phyloP scores from a whole-genome alignment of 2,113 vertebrate genomes.

The Nerophis ophidion region DNA sequence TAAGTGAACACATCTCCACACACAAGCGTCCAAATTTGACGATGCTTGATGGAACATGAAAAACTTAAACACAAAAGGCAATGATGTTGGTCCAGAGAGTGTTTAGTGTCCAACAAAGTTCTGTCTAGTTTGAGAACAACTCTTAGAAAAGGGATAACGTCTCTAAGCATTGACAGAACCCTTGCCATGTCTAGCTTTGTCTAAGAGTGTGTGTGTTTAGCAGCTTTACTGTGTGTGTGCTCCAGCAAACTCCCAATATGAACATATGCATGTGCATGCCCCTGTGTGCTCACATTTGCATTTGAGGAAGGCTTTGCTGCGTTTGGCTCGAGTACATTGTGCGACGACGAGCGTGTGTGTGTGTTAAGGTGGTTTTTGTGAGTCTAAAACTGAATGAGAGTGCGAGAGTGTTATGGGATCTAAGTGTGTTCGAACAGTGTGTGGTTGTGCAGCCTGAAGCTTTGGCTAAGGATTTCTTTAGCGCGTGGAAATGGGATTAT shows the following conservation, averaged over 20 bases:
- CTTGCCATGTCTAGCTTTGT: conserved; percentile 56
- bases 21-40: conserved; percentile 26
- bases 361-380: conserved; percentile 7
- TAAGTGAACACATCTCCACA: conserved; percentile 26
- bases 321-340: conserved; percentile 43
- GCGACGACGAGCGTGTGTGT: conserved; percentile 19
- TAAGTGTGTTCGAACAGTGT: conserved; percentile 62
- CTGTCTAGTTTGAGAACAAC: conserved; percentile 52
- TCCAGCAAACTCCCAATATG: conserved; percentile 34
- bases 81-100: conserved; percentile 41
- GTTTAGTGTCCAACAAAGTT: conserved; percentile 58
- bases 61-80: conserved; percentile 16
- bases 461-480: conserved; percentile 65
- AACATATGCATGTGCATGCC: conserved; percentile 19
- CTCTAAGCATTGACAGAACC: conserved; percentile 48
- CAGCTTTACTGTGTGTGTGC: conserved; percentile 35
- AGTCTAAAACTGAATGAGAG: conserved; percentile 26
- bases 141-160: conserved; percentile 55
- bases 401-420: conserved; percentile 54
- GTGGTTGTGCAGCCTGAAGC: conserved; percentile 62
- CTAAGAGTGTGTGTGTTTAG: conserved; percentile 27
- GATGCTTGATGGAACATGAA: conserved; percentile 40
- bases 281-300: conserved; percentile 39
- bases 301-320: conserved; percentile 49
- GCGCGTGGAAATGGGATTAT: conserved; percentile 74